A percentile compares a stretch with the other conserved stretches of the same genome.
Conservation (phyloP, 2,888 invertebrate genomes). For the Drosophila longiperda region DNA sequence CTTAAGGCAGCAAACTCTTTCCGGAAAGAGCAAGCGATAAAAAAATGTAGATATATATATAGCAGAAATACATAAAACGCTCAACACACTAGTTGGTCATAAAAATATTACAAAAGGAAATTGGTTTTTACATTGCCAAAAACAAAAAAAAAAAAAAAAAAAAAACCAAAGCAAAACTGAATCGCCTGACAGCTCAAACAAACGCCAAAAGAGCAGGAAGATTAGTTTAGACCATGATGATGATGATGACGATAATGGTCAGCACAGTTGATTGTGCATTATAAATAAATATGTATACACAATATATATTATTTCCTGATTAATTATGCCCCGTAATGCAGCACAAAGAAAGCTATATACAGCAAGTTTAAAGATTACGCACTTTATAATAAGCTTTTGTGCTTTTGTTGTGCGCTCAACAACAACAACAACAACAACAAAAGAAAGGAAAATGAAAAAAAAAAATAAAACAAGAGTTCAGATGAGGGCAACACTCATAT, state of each 20-base stretch:
- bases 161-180: slow-evolving; percentile 17
- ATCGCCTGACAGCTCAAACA: slow-evolving; percentile 18
- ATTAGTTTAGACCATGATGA: slow-evolving; percentile 5
- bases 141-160: slow-evolving; percentile 7
- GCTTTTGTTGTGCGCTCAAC: not conserved
- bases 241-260: slow-evolving; percentile 12
- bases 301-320: slow-evolving; percentile 75
- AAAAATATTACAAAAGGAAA: slow-evolving; percentile 42
- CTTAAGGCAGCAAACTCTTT: slow-evolving; percentile 13
- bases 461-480: slow-evolving; percentile 17
- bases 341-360: slow-evolving; percentile 33
- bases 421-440: not conserved
- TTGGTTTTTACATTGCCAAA: slow-evolving; percentile 28
- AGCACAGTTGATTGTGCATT: slow-evolving; percentile 35
- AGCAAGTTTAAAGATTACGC: slow-evolving; percentile 50
- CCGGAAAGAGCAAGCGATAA: slow-evolving; percentile 20
- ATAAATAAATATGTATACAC: slow-evolving; percentile 20
- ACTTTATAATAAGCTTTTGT: slow-evolving; percentile 44
- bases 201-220: slow-evolving; percentile 22
- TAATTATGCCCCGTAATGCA: slow-evolving; percentile 62
- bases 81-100: slow-evolving; percentile 32
- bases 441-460: not conserved
- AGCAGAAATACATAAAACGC: slow-evolving; percentile 22
- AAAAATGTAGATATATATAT: not conserved
- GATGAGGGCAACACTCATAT: slow-evolving; percentile 39